Conservation (phyloP, 2,888 invertebrate species). For the Rhopalosiphum nymphaeae region DNA sequence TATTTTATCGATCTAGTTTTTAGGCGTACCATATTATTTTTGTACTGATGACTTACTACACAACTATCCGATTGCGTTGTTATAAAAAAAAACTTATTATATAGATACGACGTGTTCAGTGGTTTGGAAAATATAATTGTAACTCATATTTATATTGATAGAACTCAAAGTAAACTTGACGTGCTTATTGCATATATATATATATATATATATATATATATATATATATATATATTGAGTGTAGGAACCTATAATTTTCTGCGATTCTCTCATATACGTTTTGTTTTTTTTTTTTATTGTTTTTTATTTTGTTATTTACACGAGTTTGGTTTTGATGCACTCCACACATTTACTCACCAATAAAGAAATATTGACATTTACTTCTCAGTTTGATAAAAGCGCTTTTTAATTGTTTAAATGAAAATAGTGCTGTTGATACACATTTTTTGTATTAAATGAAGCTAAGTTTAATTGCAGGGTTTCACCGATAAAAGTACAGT, state of each 20-base stretch:
- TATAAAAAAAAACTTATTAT: not conserved
- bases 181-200: not conserved
- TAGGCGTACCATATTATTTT: not conserved
- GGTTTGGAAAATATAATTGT: not conserved
- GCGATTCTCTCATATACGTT: not conserved
- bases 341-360: not conserved
- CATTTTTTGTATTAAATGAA: not conserved
- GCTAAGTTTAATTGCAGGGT: not conserved
- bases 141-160: not conserved
- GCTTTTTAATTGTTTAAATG: not conserved
- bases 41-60: not conserved
- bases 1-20: not conserved
- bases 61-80: not conserved
- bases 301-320: not conserved
- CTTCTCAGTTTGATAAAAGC: not conserved
- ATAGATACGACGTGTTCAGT: not conserved
- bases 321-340: not conserved
- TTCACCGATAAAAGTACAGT: not conserved
- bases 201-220: not conserved
- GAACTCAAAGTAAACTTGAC: not conserved
- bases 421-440: not conserved
- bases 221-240: not conserved
- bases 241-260: not conserved
- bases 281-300: not conserved
- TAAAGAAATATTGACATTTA: not conserved